These are phyloP conservation scores for Reinhardtius hippoglossoides DNA, from an alignment of 2,113 vertebrate species.

Conservation along the genomic window DNA sequence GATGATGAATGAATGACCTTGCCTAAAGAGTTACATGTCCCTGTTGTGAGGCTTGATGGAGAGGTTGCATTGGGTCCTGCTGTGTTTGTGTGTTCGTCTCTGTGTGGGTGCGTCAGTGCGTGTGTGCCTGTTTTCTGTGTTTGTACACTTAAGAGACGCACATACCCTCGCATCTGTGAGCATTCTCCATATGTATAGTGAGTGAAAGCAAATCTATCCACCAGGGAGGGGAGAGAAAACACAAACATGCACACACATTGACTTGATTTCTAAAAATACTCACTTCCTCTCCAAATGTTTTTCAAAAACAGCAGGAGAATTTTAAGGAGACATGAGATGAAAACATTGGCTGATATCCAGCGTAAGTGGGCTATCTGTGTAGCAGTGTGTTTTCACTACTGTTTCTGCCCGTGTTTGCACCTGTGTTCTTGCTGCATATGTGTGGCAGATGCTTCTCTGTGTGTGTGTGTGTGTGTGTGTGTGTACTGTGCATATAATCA, in stretches of 20 bases:
- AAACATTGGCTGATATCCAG: slow-evolving; percentile 61
- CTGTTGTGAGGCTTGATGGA: slow-evolving; percentile 57
- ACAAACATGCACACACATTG: slow-evolving; percentile 49
- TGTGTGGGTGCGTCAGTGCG: background rate
- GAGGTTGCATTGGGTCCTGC: slow-evolving; percentile 49
- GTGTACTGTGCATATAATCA: slow-evolving; percentile 42
- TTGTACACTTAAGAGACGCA: slow-evolving; percentile 44
- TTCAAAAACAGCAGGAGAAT: slow-evolving; percentile 50
- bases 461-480: slow-evolving; percentile 17
- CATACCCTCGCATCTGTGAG: slow-evolving; percentile 54
- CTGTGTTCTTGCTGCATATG: background rate
- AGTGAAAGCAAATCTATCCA: slow-evolving; percentile 54
- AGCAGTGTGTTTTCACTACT: slow-evolving; percentile 24
- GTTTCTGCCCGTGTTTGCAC: slow-evolving; percentile 6
- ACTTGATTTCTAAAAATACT: slow-evolving; percentile 65
- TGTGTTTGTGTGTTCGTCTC: slow-evolving; percentile 16
- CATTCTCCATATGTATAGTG: slow-evolving; percentile 49
- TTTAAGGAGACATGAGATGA: slow-evolving; percentile 60
- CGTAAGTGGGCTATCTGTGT: slow-evolving; percentile 33
- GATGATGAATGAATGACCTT: slow-evolving; percentile 79
- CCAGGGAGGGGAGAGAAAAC: slow-evolving; percentile 53
- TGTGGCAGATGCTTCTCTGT: slow-evolving; percentile 1
- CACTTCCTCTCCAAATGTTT: slow-evolving; percentile 48
- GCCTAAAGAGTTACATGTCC: slow-evolving; percentile 70
- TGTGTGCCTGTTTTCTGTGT: slow-evolving; percentile 20